phyloP scores from a whole-genome alignment of 2,113 vertebrate genomes.

The Microtus ochrogaster region DNA sequence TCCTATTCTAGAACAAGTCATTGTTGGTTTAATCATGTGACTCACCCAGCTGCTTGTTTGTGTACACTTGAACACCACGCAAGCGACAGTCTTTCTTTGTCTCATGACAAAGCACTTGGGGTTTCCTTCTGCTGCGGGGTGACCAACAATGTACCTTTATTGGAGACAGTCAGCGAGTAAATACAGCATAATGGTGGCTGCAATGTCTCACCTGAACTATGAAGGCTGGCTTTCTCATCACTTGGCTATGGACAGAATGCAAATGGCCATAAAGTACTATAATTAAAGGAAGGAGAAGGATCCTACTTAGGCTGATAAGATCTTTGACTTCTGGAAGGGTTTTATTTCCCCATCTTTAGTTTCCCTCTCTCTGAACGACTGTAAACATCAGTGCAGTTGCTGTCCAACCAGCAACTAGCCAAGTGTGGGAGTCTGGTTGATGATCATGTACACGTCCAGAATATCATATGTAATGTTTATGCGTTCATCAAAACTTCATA shows the following conservation, averaged over 20 bases:
- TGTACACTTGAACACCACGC: background rate
- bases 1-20: conserved; percentile 22
- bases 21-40: conserved; percentile 36
- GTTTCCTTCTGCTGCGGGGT: conserved; percentile 18
- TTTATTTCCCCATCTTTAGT: background rate
- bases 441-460: background rate
- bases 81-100: background rate
- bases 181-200: background rate
- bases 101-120: conserved; percentile 65
- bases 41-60: conserved; percentile 48
- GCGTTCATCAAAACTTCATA: background rate
- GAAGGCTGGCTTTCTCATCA: conserved; percentile 46
- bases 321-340: conserved; percentile 21
- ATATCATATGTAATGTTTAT: background rate
- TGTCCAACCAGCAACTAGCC: background rate
- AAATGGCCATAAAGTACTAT: background rate
- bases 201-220: background rate
- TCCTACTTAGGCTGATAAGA: background rate
- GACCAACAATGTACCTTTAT: conserved; percentile 61
- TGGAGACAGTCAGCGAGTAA: conserved; percentile 13
- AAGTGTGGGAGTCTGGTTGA: background rate
- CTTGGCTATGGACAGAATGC: background rate
- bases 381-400: background rate
- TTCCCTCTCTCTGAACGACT: conserved; percentile 8
- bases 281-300: conserved; percentile 47